Evolutionary conservation across 2,888 invertebrate species (phyloP), one percentile per base, ranked within the genome.

Genomic region (Orthosia cruda): DNA sequence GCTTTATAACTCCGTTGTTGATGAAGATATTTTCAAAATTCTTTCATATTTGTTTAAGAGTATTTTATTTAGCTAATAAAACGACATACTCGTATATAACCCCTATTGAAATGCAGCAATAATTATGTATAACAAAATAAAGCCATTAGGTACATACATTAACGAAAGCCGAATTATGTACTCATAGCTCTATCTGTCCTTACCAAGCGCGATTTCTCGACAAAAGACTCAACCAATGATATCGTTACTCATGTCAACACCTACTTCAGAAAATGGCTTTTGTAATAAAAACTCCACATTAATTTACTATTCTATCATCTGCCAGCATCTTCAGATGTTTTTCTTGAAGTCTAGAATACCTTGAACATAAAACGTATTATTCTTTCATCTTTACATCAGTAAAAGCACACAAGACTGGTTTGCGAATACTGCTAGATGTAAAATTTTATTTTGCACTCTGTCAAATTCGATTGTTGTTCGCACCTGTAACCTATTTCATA

Each of bases 371-470:
- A 71, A 52, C 23, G 52, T 68, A 23, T 65, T 66, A 68, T 62
- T 0, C 18, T 65, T 72, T 52, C 54, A 61, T 78, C 5, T 59
- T 26, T 4, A 49, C 55, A 20, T 4, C 49, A 58, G 13, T 18
- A n/a, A 45, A 61, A 5, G 13, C 16, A 80, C 3, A 81, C 49
- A 49, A 26, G 58, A 54, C 54, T 84, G 40, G 68, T 81, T 71
- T 74, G 70, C 68, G 64, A 75, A 80, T 75, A 54, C 45, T 12
- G 20, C 12, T 23, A 80, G 81, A 85, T 77, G 65, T 85, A 80
- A 86, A 86, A 89, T 87, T 89, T 87, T 89, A 91, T 92, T 91
- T 87, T 81, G 80, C 80, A 82, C 83, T 87, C 85, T 40, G 83
- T 88, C 80, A 87, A 92, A 91, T 90, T 90, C 86, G 88, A 86